Evolutionary conservation across 2,113 vertebrate genomes (phyloP), one percentile per base, ranked within the genome.

Genomic region (Macroglossus sobrinus): DNA sequence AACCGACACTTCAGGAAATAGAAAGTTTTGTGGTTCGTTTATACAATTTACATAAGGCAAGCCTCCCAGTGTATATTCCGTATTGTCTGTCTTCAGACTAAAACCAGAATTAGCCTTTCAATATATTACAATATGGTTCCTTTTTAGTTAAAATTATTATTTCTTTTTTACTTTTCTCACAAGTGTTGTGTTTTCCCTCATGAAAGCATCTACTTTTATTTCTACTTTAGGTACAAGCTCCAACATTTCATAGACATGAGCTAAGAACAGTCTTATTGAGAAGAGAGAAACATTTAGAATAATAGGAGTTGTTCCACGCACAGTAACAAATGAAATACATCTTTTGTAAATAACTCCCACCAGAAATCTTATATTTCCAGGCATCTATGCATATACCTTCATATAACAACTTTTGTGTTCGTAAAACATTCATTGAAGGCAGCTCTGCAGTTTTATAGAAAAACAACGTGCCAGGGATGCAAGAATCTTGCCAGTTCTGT

Each of bases 401-500:
- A 97, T 98, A 98, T 98, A 98, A 98, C 98, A 99, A 99, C 98
- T 99, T 98, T 98, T 98, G 98, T 88, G 97, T 99, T 98, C 96
- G 98, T 99, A 98, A 99, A 99, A 98, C 99, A 99, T 99, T 99
- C 99, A 99, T 98, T 99, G 99, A 99, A 99, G 99, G 99, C 99
- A 99, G 99, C 99, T 98, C 98, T 98, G 99, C 99, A 99, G 99
- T 99, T 99, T 99, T 99, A 99, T 98, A 99, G 98, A 99, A 98
- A 97, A 98, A 98, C 98, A 99, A 99, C 98, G 98, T 99, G 99
- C 99, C 99, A 99, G 98, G 98, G 99, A 99, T 99, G 99, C 99
- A 99, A 99, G 99, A 99, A 99, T 99, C 99, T 99, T 99, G 99
- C 99, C 99, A 99, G 99, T 99, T 97, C 98, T 96, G 97, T 99